Evolutionary conservation across 2,888 invertebrate genomes (phyloP).

Genomic region (Stomorhina lunata): DNA sequence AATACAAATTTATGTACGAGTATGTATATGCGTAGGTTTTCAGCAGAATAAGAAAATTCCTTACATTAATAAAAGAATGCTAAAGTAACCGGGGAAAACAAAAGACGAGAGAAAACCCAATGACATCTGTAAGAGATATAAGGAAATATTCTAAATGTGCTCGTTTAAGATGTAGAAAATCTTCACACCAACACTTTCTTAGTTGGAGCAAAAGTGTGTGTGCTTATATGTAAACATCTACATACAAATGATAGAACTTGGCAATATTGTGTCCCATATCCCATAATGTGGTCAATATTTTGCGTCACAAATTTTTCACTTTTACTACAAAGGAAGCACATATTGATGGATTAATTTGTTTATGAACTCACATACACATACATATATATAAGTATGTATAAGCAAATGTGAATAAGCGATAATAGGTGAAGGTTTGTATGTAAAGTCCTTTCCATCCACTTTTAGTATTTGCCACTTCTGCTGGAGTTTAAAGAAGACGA

Average conservation of each 20-base stretch:
- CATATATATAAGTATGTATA: neutral
- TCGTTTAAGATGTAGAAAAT: no score
- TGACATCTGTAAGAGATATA: no score
- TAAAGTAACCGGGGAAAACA: no score
- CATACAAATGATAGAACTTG: no score
- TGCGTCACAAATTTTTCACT: neutral
- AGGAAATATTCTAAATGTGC: no score
- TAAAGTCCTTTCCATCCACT: neutral
- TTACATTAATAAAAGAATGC: no score
- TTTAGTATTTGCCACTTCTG: constrained; percentile 51
- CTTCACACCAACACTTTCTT: no score
- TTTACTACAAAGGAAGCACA: neutral
- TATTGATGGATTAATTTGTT: neutral
- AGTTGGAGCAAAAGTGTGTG: no score
- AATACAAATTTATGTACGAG: neutral
- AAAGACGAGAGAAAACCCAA: no score
- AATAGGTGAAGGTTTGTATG: neutral
- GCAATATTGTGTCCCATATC: neutral
- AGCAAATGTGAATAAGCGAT: neutral
- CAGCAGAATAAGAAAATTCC: no score
- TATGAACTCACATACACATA: neutral
- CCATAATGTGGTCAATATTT: constrained; percentile 2
- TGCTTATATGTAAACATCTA: no score
- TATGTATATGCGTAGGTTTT: no score
- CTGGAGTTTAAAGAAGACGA: constrained; percentile 25